These are phyloP conservation scores for Chrysolina haemoptera DNA, from an alignment of 2,888 invertebrate species.

Conservation along the genomic window DNA sequence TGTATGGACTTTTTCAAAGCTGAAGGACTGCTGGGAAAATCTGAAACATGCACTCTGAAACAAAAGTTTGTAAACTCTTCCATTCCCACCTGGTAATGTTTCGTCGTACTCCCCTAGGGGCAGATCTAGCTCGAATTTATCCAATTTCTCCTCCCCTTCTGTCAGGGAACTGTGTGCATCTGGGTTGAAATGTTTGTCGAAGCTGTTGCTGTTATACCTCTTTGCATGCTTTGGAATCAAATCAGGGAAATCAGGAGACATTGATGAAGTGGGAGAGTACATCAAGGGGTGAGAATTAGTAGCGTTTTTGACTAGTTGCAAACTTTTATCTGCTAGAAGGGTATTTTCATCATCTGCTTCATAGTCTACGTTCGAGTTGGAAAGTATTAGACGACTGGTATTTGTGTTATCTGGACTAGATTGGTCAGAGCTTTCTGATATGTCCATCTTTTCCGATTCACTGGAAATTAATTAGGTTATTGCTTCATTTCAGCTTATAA, in stretches of 20 bases:
- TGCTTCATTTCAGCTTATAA: background rate
- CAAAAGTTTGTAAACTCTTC: constrained; percentile 3
- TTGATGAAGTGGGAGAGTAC: constrained; percentile 64
- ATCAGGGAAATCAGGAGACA: constrained; percentile 67
- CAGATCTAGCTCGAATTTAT: constrained; percentile 57
- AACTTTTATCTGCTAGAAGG: background rate
- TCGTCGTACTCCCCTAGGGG: constrained; percentile 61
- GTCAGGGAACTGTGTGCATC: constrained; percentile 62
- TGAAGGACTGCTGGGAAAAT: constrained; percentile 75
- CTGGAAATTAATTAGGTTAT: background rate
- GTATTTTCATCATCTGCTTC: constrained; percentile 39
- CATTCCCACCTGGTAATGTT: constrained; percentile 60
- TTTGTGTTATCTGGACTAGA: constrained; percentile 49
- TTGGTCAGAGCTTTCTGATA: constrained; percentile 58
- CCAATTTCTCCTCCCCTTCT: constrained; percentile 35
- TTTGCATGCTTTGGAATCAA: constrained; percentile 66
- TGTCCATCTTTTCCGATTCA: constrained; percentile 58
- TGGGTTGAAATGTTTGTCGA: constrained; percentile 61
- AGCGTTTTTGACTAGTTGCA: constrained; percentile 58
- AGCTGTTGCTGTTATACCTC: constrained; percentile 51
- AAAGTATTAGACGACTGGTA: constrained; percentile 51
- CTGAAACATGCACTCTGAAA: constrained; percentile 48
- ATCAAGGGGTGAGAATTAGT: constrained; percentile 69
- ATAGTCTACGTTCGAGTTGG: constrained; percentile 51
- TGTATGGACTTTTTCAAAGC: constrained; percentile 72